A percentile compares a stretch with the other conserved stretches of the same genome.
These are phyloP conservation scores for Neodiprion fabricii DNA, from an alignment of 1,140 invertebrate species.

Conservation along the genomic window DNA sequence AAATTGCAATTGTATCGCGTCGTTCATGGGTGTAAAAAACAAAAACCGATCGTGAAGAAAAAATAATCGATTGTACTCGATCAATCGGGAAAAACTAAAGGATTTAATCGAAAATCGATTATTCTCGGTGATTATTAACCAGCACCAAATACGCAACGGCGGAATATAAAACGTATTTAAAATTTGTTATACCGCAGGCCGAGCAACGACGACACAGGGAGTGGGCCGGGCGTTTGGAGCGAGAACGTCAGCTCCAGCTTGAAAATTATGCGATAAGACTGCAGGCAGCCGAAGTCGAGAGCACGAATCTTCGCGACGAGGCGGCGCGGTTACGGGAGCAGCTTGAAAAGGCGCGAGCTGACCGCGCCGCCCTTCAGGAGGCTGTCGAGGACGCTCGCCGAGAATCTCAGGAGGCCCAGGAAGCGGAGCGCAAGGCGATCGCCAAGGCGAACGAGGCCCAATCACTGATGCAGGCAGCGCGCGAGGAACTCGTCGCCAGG, in stretches of 20 bases:
- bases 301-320: constrained; percentile 79
- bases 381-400: constrained; percentile 63
- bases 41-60: too few relatives aligned
- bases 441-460: constrained; percentile 59
- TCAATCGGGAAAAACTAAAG: too few relatives aligned
- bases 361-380: constrained; percentile 65
- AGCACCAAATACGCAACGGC: too few relatives aligned
- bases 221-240: constrained; percentile 77
- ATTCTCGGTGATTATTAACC: too few relatives aligned
- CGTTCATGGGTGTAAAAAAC: too few relatives aligned
- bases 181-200: constrained; percentile 59
- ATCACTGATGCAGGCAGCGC: constrained; percentile 55
- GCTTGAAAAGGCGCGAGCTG: constrained; percentile 66
- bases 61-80: too few relatives aligned
- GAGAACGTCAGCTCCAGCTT: constrained; percentile 85
- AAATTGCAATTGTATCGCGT: too few relatives aligned
- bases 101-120: too few relatives aligned
- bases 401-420: constrained; percentile 51
- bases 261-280: constrained; percentile 86
- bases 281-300: constrained; percentile 80
- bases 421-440: constrained; percentile 58
- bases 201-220: constrained; percentile 87
- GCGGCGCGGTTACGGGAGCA: constrained; percentile 63
- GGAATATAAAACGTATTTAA: too few relatives aligned
- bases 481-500: constrained; percentile 54